Evolutionary conservation across 1,140 invertebrate species (phyloP).

Genomic region (Philopotamus ludificatus): DNA sequence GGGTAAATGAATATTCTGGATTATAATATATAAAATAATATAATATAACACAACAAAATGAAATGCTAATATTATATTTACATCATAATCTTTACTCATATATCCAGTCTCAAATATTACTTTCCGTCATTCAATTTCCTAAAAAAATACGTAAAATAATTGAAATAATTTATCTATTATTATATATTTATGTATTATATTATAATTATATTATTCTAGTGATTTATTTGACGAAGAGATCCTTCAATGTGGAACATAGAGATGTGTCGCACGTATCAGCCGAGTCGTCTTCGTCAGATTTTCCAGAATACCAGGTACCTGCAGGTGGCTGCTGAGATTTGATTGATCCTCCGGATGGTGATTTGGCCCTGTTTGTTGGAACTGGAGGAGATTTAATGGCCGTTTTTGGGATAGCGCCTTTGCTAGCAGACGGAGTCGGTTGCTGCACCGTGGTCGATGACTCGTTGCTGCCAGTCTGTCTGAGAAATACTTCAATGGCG

Average conservation of each 20-base stretch:
- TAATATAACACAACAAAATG: no score
- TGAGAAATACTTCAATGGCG: conserved; percentile 78
- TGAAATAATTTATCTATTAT: background rate
- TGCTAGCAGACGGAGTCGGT: conserved; percentile 30
- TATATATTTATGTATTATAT: conserved; percentile 8
- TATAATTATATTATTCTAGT: conserved; percentile 2
- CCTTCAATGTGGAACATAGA: conserved; percentile 77
- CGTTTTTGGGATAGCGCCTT: conserved; percentile 36
- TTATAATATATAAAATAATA: no score
- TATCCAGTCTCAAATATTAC: conserved; percentile 31
- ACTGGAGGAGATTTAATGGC: conserved; percentile 34
- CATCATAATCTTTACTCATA: no score
- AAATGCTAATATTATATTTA: no score
- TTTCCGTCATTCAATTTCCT: conserved; percentile 10
- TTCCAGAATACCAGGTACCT: conserved; percentile 56
- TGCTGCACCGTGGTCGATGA: conserved; percentile 45
- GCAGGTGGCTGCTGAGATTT: conserved; percentile 3
- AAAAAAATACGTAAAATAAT: background rate
- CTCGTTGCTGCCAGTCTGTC: conserved; percentile 52
- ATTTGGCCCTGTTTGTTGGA: conserved; percentile 37
- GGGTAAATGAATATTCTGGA: no score
- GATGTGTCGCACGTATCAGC: conserved; percentile 70
- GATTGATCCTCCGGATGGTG: conserved; percentile 44
- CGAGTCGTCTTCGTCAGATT: conserved; percentile 63
- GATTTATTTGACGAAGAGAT: conserved; percentile 75